Base-by-base conservation (phyloP, 1,140 invertebrate genomes). In the Philopotamus ludificatus region DNA sequence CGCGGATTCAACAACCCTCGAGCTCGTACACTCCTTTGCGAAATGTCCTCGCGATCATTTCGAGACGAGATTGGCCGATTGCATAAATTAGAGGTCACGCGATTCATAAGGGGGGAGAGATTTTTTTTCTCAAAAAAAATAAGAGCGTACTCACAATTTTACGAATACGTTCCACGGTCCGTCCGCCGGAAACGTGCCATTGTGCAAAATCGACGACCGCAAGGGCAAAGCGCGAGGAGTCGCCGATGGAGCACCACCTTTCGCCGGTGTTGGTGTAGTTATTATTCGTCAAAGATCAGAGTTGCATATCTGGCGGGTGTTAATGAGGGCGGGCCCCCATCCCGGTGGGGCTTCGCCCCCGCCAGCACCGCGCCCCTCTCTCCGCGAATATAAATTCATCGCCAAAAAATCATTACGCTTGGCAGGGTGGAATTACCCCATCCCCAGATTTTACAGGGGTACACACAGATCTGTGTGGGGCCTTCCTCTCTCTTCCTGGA, bases 371-470 rank as follows among this genome's bases (percentile, higher is more conserved):
- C 15, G 7, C 51, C 12, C 45, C 41, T 47, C 41, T 18, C 61
- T 47, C 20, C 68, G 78, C 78, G 78, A 81, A 80, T 81, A 81
- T 81, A 81, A 81, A 81, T 81, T 81, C 79, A 81, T 81, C 79
- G 79, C 79, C 79, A 81, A 81, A 81, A 81, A 81, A 81, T 81
- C 79, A 81, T 81, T 81, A 81, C 78, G 78, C 79, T 65, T 62
- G 53, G 68, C 62, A 76, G 76, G 79, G 78, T 79, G 77, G 78
- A 76, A 79, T 79, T 81, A 79, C 78, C 76, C 68, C 68, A 63
- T 59, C 65, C 60, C 57, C 42, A 41, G 22, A 60, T 26, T 60
- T 60, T 60, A 60, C 57, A 60, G 57, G 57, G 57, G 57, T 44
- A 47, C 53, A 55, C 54, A 44, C 16, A 60, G 54, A 57, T 20